Evolutionary conservation across 2,113 vertebrate species (phyloP).

Genomic region (Nesogale talazaci): DNA sequence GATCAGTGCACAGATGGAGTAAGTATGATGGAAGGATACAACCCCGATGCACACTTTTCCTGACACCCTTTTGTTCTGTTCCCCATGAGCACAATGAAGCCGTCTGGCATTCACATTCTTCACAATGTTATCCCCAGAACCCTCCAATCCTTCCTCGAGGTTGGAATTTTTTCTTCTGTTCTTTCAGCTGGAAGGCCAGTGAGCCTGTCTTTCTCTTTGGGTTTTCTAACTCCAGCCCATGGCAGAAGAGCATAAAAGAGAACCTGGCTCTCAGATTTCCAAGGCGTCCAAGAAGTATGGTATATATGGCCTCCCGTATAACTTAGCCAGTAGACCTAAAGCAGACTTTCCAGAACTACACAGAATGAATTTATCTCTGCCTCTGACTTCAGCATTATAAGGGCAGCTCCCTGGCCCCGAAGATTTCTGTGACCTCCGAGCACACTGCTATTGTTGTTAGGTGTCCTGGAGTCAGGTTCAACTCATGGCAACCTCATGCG

Average conservation of each 20-base stretch:
- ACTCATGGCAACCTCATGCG: neutral
- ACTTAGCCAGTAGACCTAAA: neutral
- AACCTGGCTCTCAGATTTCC: neutral
- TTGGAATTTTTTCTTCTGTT: neutral
- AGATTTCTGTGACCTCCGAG: conserved; percentile 28
- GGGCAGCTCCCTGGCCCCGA: neutral
- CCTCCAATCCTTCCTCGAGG: neutral
- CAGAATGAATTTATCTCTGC: neutral
- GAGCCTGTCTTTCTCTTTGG: neutral
- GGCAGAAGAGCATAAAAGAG: conserved; percentile 32
- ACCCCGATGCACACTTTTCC: no score
- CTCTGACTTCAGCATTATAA: neutral
- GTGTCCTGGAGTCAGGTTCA: neutral
- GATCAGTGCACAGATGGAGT: no score
- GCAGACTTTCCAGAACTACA: neutral
- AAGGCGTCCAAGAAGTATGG: conserved; percentile 2
- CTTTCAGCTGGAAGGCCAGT: neutral
- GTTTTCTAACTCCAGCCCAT: neutral
- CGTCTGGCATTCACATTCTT: no score
- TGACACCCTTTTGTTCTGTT: no score
- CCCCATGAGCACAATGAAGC: no score
- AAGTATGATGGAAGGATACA: no score
- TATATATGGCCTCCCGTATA: neutral
- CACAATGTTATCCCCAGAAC: neutral
- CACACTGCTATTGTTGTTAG: neutral